phyloP scores from a whole-genome alignment of 2,888 invertebrate genomes.

The Chironomus riparius region DNA sequence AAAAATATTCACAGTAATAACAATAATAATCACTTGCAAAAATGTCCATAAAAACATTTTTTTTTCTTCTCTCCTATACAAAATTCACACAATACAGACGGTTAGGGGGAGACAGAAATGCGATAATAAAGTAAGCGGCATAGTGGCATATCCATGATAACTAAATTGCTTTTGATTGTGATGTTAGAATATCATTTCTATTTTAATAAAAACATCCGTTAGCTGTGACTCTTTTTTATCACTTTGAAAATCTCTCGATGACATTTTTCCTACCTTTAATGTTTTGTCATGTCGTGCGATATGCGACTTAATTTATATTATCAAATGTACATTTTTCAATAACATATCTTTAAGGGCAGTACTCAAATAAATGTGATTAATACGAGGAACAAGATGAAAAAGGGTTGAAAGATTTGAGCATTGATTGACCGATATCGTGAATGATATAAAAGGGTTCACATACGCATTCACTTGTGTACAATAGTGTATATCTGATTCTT shows the following conservation, averaged over 20 bases:
- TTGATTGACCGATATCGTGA: not conserved
- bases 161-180: slow-evolving; percentile 21
- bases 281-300: not conserved
- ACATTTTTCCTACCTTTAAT: not conserved
- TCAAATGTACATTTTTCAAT: too few species aligned
- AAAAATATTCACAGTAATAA: too few species aligned
- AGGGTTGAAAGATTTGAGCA: not conserved
- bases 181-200: slow-evolving; percentile 17
- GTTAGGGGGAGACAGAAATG: not conserved
- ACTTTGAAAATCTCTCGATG: not conserved
- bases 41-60: too few species aligned
- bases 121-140: not conserved
- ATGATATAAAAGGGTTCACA: not conserved
- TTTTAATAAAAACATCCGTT: slow-evolving; percentile 25
- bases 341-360: not conserved
- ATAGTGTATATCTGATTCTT: too few species aligned
- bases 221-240: not conserved
- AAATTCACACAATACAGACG: not conserved
- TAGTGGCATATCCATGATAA: slow-evolving; percentile 13
- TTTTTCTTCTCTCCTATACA: too few species aligned
- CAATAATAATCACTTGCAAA: too few species aligned
- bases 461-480: not conserved
- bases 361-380: not conserved
- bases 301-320: too few species aligned
- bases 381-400: not conserved